Evolutionary conservation across 2,113 vertebrate species (phyloP).

Genomic region (Chionodraco myersi): DNA sequence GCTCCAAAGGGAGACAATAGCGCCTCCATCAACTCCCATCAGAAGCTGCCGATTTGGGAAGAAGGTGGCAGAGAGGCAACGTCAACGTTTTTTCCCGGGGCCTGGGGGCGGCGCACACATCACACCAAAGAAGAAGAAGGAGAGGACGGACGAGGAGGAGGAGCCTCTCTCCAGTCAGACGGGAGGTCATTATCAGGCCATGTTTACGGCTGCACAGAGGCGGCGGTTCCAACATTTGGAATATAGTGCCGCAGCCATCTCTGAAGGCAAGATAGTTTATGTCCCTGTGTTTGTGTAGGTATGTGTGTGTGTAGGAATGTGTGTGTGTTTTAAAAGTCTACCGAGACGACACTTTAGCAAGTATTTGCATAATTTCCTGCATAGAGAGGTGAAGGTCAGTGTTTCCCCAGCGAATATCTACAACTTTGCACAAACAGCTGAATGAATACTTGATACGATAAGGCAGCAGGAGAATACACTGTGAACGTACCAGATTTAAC

Average conservation of each 20-base stretch:
- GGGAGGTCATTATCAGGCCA: conserved; percentile 84
- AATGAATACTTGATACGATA: conserved; percentile 50
- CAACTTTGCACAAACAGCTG: conserved; percentile 47
- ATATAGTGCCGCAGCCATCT: conserved; percentile 61
- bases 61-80: conserved; percentile 73
- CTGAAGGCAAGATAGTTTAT: conserved; percentile 66
- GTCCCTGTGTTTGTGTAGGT: conserved; percentile 40
- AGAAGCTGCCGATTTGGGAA: conserved; percentile 75
- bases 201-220: conserved; percentile 64
- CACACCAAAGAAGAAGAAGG: conserved; percentile 51
- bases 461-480: conserved; percentile 33
- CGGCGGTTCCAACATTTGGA: conserved; percentile 71
- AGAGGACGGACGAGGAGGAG: conserved; percentile 53
- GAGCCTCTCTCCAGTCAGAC: conserved; percentile 73
- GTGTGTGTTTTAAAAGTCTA: conserved; percentile 36
- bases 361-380: conserved; percentile 62
- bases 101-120: conserved; percentile 43
- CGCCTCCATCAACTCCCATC: conserved; percentile 68
- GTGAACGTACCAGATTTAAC: conserved; percentile 29
- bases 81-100: conserved; percentile 71
- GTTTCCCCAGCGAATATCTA: conserved; percentile 36
- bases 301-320: conserved; percentile 32
- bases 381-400: conserved; percentile 55
- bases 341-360: conserved; percentile 58
- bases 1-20: conserved; percentile 73